These are phyloP conservation scores for Cenopis cana DNA, from an alignment of 2,888 invertebrate species.

Conservation along the genomic window DNA sequence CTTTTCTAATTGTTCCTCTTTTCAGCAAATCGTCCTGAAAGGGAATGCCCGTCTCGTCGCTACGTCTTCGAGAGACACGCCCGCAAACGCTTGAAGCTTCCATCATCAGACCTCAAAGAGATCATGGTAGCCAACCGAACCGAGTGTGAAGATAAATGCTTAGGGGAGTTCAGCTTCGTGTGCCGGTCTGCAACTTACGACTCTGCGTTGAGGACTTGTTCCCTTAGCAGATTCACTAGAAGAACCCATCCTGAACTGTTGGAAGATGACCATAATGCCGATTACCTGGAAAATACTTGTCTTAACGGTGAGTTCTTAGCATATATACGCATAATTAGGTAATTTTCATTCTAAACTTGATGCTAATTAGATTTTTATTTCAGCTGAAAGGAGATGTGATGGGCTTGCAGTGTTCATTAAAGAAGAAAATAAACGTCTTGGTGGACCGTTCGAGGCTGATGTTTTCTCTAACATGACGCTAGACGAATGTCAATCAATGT, in stretches of 20 bases:
- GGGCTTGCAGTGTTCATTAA: slow-evolving; percentile 95
- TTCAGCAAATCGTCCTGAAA: slow-evolving; percentile 91
- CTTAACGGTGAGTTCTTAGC: slow-evolving; percentile 88
- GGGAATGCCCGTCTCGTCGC: slow-evolving; percentile 94
- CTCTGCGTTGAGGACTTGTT: slow-evolving; percentile 90
- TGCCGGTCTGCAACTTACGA: slow-evolving; percentile 95
- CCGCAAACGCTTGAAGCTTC: slow-evolving; percentile 92
- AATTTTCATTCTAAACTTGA: not conserved
- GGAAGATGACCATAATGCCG: slow-evolving; percentile 94
- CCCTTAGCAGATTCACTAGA: slow-evolving; percentile 92
- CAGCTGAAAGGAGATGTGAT: slow-evolving; percentile 94
- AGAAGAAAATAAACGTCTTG: slow-evolving; percentile 94
- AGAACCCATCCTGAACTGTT: slow-evolving; percentile 94
- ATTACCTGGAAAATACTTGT: slow-evolving; percentile 96
- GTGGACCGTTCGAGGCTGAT: slow-evolving; percentile 95
- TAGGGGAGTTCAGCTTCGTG: slow-evolving; percentile 95
- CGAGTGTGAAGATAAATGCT: slow-evolving; percentile 95
- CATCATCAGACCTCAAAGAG: slow-evolving; percentile 93
- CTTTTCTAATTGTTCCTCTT: slow-evolving; percentile 46
- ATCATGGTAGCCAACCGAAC: slow-evolving; percentile 93
- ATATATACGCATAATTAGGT: not conserved
- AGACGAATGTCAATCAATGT: slow-evolving; percentile 95
- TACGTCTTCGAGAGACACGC: slow-evolving; percentile 96
- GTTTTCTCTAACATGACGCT: slow-evolving; percentile 93
- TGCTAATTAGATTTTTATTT: slow-evolving; percentile 43